These are phyloP conservation scores for Onchidella celtica DNA, from an alignment of 2,888 invertebrate species.

Conservation along the genomic window DNA sequence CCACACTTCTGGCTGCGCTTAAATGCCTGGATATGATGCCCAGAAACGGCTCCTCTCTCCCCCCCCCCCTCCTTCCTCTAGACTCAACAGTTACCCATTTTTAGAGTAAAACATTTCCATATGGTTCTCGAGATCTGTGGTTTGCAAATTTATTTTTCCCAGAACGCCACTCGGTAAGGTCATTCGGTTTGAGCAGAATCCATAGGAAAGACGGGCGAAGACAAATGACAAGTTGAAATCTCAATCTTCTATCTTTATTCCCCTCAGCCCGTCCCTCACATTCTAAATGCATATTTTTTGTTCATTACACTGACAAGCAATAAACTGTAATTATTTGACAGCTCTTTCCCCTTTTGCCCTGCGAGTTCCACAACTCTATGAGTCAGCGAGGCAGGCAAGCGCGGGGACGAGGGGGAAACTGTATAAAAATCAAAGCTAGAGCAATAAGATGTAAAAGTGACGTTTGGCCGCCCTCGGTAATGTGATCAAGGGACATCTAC, in stretches of 20 bases:
- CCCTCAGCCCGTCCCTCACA: neutral
- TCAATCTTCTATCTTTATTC: neutral
- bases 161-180: too few relatives aligned
- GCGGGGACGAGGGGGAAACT: neutral
- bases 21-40: conserved; percentile 4
- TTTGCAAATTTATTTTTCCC: too few relatives aligned
- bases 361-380: neutral
- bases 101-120: too few relatives aligned
- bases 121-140: too few relatives aligned
- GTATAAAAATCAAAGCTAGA: conserved; percentile 14
- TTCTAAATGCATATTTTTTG: neutral
- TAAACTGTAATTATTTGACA: neutral
- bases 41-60: neutral
- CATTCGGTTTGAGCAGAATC: too few relatives aligned
- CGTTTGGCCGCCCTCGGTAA: neutral
- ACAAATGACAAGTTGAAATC: too few relatives aligned
- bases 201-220: too few relatives aligned
- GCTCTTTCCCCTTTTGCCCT: neutral
- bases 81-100: too few relatives aligned
- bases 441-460: conserved; percentile 4
- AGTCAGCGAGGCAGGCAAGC: conserved; percentile 16
- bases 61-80: neutral
- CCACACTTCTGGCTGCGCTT: neutral
- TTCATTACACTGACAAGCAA: neutral
- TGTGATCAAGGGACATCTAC: conserved; percentile 2